Percentiles rank a stretch among this genome's conserved stretches.
These are phyloP conservation scores for Cantharis lateralis DNA, from an alignment of 2,888 invertebrate genomes.

Conservation along the genomic window DNA sequence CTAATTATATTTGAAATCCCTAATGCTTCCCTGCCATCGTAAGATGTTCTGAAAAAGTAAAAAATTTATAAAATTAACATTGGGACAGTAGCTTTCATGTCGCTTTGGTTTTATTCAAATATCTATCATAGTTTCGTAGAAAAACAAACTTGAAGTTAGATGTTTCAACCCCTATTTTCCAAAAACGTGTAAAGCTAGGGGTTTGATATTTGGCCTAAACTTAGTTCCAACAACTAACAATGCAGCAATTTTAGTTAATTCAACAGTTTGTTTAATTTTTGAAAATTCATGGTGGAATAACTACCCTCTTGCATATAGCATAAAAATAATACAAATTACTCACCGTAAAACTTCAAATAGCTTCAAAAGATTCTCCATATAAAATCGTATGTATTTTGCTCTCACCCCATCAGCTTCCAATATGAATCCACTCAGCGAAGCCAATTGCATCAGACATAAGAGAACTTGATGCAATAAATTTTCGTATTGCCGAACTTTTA, in stretches of 20 bases:
- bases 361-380: slow-evolving; percentile 65
- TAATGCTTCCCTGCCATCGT: slow-evolving; percentile 69
- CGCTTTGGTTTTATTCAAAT: no score
- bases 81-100: no score
- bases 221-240: no score
- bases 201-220: no score
- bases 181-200: no score
- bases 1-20: slow-evolving; percentile 70
- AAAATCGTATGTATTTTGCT: slow-evolving; percentile 63
- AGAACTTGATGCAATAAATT: slow-evolving; percentile 78
- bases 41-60: slow-evolving; percentile 57
- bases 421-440: slow-evolving; percentile 68
- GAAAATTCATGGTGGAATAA: no score
- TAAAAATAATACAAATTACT: neutral
- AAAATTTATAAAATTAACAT: neutral
- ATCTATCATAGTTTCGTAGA: no score
- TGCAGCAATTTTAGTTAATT: no score
- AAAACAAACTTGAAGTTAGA: no score
- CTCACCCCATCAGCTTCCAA: slow-evolving; percentile 57
- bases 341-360: slow-evolving; percentile 54
- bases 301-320: no score
- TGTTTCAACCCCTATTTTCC: no score
- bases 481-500: slow-evolving; percentile 77
- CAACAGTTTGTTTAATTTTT: no score
- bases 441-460: slow-evolving; percentile 81